Base-by-base conservation (phyloP, 2,797 vertebrate genomes). In the Carapus acus region DNA sequence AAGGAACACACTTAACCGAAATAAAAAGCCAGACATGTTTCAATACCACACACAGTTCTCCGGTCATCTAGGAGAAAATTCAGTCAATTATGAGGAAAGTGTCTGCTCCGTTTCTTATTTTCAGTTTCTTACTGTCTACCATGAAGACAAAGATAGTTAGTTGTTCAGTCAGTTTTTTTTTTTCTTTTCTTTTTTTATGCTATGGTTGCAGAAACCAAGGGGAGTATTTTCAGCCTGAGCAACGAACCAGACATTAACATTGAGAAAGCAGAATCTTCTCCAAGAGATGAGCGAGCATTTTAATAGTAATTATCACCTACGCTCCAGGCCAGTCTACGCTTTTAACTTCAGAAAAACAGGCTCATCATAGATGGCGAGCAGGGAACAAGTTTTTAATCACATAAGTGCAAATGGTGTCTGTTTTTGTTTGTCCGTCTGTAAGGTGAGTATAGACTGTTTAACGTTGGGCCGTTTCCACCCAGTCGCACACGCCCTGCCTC, bases 271-370 rank as follows among this genome's bases (percentile, higher is more conserved):
- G 57, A 43, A 73, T 54, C 64, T 58, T 63, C 63, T 48, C 66
- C 50, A 78, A 55, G 43, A 31, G 29, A 63, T 43, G 63, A 64
- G 68, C 81, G 80, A 74, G 79, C 44, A 82, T 76, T 76, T 54
- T 59, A 59, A 66, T 44, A 38, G 42, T 57, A 49, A 77, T 62
- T 74, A 52, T 58, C 46, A 59, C 48, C 62, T 50, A 54, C 38
- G 58, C 64, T 72, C 33, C 15, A 49, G 37, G 56, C 62, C 54
- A 68, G 46, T 49, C 33, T 45, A 48, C 49, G 41, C 52, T 76
- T 72, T 69, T 63, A 67, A 71, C 52, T 65, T 69, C 68, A 65
- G 53, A 62, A 68, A 43, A 54, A 4, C 18, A 2, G 42, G 60
- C 37, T 20, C 40, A 31, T 23, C 46, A 39, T 48, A 58, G 37